A percentile compares a stretch with the other conserved stretches of the same genome.
phyloP scores from a whole-genome alignment of 2,113 vertebrate species.

The Microcebus tavaratra region DNA sequence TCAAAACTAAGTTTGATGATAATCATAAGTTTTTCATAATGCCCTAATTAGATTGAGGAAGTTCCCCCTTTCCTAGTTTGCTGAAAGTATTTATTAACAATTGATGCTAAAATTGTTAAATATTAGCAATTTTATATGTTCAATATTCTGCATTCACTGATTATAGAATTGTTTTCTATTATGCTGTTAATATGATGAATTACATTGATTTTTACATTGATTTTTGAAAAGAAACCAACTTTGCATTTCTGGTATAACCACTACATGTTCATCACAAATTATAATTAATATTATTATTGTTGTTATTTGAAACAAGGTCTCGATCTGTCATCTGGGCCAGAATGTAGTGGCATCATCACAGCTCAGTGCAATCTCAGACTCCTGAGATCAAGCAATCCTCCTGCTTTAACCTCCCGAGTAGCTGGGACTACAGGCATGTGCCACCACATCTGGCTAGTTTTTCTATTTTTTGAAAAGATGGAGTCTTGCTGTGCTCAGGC shows the following conservation, averaged over 20 bases:
- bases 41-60: background rate
- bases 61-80: background rate
- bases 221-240: conserved; percentile 2
- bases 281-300: no score
- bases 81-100: background rate
- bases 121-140: background rate
- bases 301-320: no score
- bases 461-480: no score
- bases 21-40: background rate
- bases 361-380: no score
- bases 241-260: background rate
- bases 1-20: background rate
- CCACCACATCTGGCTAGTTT: no score
- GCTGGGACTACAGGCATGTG: no score
- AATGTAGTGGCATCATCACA: no score
- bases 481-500: no score
- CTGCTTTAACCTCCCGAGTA: no score
- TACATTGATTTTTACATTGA: background rate
- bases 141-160: background rate
- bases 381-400: no score
- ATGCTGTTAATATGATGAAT: background rate
- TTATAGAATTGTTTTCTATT: background rate
- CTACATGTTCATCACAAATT: background rate
- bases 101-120: background rate
- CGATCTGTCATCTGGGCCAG: no score